Evolutionary conservation across 2,888 invertebrate species (phyloP), one percentile per base, ranked within the genome.

Genomic region (Rhogogaster chlorosoma): DNA sequence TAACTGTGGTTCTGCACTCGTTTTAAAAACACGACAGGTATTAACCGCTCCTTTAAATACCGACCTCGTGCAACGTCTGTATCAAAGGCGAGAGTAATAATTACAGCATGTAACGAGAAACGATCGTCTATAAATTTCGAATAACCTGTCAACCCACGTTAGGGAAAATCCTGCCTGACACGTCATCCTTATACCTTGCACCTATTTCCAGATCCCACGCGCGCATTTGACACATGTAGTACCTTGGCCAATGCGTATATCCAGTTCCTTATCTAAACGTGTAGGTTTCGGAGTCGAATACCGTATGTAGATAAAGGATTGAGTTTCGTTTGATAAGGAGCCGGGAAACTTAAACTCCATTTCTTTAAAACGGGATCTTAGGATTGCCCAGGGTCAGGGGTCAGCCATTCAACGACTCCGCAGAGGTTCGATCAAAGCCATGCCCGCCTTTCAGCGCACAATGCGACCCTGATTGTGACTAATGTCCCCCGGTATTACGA

Each of bases 391-490:
- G 83, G 67, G 83, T 83, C 83, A 67, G 36, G 49, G 83, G 83
- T 70, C 70, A 22, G 18, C 67, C 70, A 67, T 83, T 83, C 22
- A 83, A 49, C 45, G 45, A 18, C 42, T 61, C 32, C 22, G 12
- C 57, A 22, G 38, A 18, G 82, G 67, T 45, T 67, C 83, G 67
- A 83, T 83, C 83, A 83, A 83, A 83, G 83, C 83, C 6, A 32
- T 29, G 45, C 15, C 83, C 83, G 83, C 83, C 67, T 83, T 83
- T 83, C n/a, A 45, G 32, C 83, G 18, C 26, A 83, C 83, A 83
- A 83, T 83, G 70, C 45, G 12, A 83, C 3, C 70, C 67, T 83
- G 83, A 83, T 83, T 83, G 83, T 83, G 83, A 83, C 83, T 67
- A 83, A 83, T 83, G 83, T 70, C 70, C 45, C 15, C 42, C 49